These are phyloP conservation scores for Acanthurus tractus DNA, from an alignment of 2,797 vertebrate species.

Conservation along the genomic window DNA sequence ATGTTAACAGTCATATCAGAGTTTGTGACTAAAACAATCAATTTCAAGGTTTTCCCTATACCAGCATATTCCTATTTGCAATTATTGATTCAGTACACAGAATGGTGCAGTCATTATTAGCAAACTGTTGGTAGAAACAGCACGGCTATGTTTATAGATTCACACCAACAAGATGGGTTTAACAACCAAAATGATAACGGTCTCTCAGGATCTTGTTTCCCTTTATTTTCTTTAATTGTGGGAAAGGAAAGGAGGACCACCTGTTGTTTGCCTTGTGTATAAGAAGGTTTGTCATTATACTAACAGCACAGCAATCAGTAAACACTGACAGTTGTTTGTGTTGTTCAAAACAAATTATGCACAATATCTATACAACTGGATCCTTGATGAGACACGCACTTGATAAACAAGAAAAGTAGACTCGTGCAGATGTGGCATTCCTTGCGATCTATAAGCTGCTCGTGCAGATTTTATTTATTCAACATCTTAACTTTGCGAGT, in stretches of 20 bases:
- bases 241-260: conserved; percentile 31
- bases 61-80: conserved; percentile 54
- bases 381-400: conserved; percentile 38
- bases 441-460: conserved; percentile 79
- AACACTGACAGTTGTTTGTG: conserved; percentile 44
- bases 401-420: conserved; percentile 57
- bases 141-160: conserved; percentile 52
- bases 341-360: conserved; percentile 38
- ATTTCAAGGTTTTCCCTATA: conserved; percentile 67
- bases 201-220: conserved; percentile 16
- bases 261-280: conserved; percentile 50
- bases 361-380: conserved; percentile 42
- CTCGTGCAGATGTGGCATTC: conserved; percentile 53
- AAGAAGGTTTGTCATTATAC: conserved; percentile 34
- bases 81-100: conserved; percentile 42
- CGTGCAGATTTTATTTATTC: conserved; percentile 77
- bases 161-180: conserved; percentile 28
- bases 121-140: conserved; percentile 40
- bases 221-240: conserved; percentile 24
- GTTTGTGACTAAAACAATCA: conserved; percentile 71
- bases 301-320: conserved; percentile 34
- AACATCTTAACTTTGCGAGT: conserved; percentile 76
- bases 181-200: conserved; percentile 42
- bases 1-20: conserved; percentile 73
- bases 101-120: conserved; percentile 48